These are phyloP conservation scores for Gymnothorax reevesii DNA, from an alignment of 2,797 vertebrate genomes.

Conservation along the genomic window DNA sequence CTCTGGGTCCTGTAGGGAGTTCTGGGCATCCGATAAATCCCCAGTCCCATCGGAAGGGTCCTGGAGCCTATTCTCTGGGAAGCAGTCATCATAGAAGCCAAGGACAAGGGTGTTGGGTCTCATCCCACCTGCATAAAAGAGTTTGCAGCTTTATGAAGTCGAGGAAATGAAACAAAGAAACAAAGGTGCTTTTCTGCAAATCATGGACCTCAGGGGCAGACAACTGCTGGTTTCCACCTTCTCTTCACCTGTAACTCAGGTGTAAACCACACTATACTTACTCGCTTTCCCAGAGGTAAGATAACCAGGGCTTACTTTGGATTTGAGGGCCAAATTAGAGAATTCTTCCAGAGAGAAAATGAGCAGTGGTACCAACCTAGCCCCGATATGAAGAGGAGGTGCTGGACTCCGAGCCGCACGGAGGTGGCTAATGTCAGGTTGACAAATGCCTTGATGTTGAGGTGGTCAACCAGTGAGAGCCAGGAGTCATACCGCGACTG, in stretches of 20 bases:
- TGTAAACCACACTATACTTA: too few species aligned
- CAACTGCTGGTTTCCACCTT: too few species aligned
- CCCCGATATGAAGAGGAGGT: conserved; percentile 91
- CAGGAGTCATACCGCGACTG: conserved; percentile 86
- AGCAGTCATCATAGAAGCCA: conserved; percentile 80
- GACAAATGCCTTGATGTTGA: conserved; percentile 92
- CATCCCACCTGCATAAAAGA: conserved; percentile 80
- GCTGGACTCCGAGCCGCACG: conserved; percentile 82
- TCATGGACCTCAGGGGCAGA: too few species aligned
- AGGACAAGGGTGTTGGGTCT: conserved; percentile 87
- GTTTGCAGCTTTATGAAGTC: too few species aligned
- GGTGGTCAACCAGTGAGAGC: conserved; percentile 85
- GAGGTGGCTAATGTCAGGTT: conserved; percentile 85
- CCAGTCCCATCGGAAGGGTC: conserved; percentile 48
- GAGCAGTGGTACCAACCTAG: conserved; percentile 73
- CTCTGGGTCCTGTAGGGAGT: conserved; percentile 43
- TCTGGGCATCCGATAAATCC: conserved; percentile 39
- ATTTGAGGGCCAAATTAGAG: too few species aligned
- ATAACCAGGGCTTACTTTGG: too few species aligned
- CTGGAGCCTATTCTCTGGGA: conserved; percentile 72
- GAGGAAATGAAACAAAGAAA: background rate
- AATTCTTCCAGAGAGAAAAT: background rate
- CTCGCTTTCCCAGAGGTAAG: too few species aligned
- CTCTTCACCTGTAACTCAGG: too few species aligned
- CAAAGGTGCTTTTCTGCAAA: too few species aligned